Conservation (phyloP, 1,140 invertebrate genomes). For the Monochamus saltuarius region DNA sequence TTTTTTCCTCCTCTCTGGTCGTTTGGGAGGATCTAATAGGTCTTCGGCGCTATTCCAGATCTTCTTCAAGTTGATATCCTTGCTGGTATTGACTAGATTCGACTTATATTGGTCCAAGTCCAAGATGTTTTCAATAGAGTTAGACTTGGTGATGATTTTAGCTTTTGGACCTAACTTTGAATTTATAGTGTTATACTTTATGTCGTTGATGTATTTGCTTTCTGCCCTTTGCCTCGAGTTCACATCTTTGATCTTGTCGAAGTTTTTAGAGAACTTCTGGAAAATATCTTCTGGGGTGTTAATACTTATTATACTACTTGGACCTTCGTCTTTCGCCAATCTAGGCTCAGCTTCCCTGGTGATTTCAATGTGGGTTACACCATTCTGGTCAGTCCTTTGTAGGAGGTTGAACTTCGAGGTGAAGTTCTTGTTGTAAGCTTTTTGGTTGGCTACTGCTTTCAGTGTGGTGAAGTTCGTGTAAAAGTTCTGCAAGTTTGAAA, state of each 20-base stretch:
- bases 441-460: slow-evolving; percentile 48
- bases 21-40: slow-evolving; percentile 40
- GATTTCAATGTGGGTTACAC: slow-evolving; percentile 52
- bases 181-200: slow-evolving; percentile 26
- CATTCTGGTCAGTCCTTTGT: slow-evolving; percentile 51
- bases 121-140: slow-evolving; percentile 38
- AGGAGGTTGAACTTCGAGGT: slow-evolving; percentile 48
- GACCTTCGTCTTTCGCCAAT: slow-evolving; percentile 19
- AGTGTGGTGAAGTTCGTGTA: slow-evolving; percentile 48
- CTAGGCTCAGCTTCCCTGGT: slow-evolving; percentile 37
- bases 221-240: slow-evolving; percentile 34
- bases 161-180: slow-evolving; percentile 23
- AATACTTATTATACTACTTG: slow-evolving; percentile 45
- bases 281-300: slow-evolving; percentile 41
- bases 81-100: slow-evolving; percentile 31
- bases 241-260: slow-evolving; percentile 15
- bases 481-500: slow-evolving; percentile 42
- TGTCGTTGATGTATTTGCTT: slow-evolving; percentile 29
- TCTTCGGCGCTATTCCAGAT: slow-evolving; percentile 47
- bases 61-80: slow-evolving; percentile 36
- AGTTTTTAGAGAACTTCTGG: slow-evolving; percentile 12
- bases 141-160: slow-evolving; percentile 27
- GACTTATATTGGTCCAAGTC: slow-evolving; percentile 27
- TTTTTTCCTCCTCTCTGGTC: slow-evolving; percentile 44
- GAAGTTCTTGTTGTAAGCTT: slow-evolving; percentile 36